Conservation (phyloP, 30 jellyfish, hydroid and myxozoan species). For the Cassiopea andromeda region DNA sequence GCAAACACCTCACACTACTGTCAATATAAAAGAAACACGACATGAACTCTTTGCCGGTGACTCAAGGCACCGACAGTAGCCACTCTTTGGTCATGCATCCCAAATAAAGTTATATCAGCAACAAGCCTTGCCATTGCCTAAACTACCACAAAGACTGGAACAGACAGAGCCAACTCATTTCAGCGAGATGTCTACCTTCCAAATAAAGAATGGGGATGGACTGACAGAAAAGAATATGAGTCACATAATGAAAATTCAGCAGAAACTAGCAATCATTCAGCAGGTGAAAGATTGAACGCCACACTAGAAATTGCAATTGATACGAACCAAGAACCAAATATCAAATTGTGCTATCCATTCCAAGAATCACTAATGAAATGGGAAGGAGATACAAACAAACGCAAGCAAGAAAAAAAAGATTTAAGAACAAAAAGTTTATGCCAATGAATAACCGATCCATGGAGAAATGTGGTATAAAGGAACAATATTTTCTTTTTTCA, state of each 20-base stretch:
- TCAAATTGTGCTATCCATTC: no score
- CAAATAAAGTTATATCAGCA: not conserved
- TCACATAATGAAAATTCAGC: not conserved
- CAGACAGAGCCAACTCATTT: not conserved
- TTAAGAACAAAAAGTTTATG: no score
- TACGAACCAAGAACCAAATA: no score
- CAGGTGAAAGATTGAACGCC: not conserved
- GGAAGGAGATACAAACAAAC: no score
- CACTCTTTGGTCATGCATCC: slow-evolving; percentile 1
- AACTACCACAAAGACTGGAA: not conserved
- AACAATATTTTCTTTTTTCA: no score
- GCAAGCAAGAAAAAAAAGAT: no score
- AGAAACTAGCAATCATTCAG: not conserved
- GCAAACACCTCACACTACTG: not conserved
- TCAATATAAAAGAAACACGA: not conserved
- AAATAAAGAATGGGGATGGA: not conserved
- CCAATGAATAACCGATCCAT: no score
- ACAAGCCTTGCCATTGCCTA: not conserved
- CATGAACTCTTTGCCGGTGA: slow-evolving; percentile 18
- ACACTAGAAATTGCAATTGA: no score
- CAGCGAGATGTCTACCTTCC: not conserved
- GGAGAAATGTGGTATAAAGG: no score
- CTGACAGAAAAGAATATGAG: not conserved
- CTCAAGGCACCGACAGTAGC: not conserved
- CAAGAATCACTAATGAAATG: no score